A percentile compares a stretch with the other conserved stretches of the same genome.
Conservation (phyloP, 2,113 vertebrate species). For the Xiphophorus hellerii region DNA sequence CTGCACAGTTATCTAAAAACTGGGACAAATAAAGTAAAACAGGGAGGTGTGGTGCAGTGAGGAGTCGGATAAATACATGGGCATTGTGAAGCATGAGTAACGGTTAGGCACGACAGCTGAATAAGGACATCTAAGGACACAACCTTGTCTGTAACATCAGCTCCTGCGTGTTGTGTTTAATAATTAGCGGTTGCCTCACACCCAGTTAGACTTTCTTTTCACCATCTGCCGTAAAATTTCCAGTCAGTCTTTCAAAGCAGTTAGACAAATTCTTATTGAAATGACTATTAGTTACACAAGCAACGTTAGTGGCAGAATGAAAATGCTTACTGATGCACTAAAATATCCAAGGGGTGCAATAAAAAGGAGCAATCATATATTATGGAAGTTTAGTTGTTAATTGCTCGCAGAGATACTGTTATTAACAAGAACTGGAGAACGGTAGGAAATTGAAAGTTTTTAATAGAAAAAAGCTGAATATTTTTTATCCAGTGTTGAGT, state of each 20-base stretch:
- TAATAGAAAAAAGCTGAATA: too few species aligned
- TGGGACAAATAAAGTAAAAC: background rate
- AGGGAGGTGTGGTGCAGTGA: slow-evolving; percentile 6
- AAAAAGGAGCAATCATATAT: background rate
- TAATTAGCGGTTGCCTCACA: slow-evolving; percentile 3
- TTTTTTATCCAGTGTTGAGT: too few species aligned
- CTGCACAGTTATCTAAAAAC: slow-evolving; percentile 9
- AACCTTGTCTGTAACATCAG: slow-evolving; percentile 5
- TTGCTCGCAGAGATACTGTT: too few species aligned
- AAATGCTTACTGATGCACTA: background rate
- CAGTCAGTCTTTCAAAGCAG: background rate
- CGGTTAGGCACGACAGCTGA: slow-evolving; percentile 4
- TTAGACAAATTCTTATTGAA: background rate
- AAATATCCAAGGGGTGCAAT: background rate
- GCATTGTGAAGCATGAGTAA: background rate
- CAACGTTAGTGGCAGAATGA: background rate
- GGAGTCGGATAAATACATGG: slow-evolving; percentile 8
- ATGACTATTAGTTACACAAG: background rate
- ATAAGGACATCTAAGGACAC: slow-evolving; percentile 37
- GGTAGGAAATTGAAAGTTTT: too few species aligned
- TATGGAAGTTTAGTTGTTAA: too few species aligned
- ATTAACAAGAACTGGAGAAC: too few species aligned
- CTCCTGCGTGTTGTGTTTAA: slow-evolving; percentile 18
- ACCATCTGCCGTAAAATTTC: background rate
- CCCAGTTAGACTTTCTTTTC: background rate